Percentiles rank a stretch among this genome's conserved stretches.
Evolutionary conservation across 2,888 invertebrate species (phyloP).

Genomic region (Tetropium fuscum): DNA sequence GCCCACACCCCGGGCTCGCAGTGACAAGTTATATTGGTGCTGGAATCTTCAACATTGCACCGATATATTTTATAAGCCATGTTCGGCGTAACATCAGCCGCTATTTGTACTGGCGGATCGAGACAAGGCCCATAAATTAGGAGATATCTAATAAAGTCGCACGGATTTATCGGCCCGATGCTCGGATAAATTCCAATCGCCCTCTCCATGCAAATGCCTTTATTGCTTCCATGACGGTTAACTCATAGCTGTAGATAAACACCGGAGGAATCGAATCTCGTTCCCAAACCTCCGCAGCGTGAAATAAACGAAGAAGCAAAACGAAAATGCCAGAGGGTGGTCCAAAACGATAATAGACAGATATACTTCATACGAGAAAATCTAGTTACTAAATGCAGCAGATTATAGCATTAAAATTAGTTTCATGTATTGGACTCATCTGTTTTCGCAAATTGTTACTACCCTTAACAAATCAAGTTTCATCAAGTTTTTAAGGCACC

Average conservation of each 20-base stretch:
- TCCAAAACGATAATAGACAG: too few relatives aligned
- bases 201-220: slow-evolving; percentile 62
- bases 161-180: slow-evolving; percentile 65
- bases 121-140: slow-evolving; percentile 66
- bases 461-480: too few relatives aligned
- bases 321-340: too few relatives aligned
- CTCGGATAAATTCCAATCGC: slow-evolving; percentile 64
- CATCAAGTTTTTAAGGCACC: too few relatives aligned
- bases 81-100: slow-evolving; percentile 57
- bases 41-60: slow-evolving; percentile 50
- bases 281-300: too few relatives aligned
- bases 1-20: slow-evolving; percentile 26
- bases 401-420: too few relatives aligned
- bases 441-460: too few relatives aligned
- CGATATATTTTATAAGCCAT: slow-evolving; percentile 58
- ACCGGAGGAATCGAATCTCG: not conserved
- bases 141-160: slow-evolving; percentile 67
- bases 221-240: slow-evolving; percentile 36
- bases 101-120: slow-evolving; percentile 61
- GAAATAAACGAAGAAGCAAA: too few relatives aligned
- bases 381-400: too few relatives aligned
- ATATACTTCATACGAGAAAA: too few relatives aligned
- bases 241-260: slow-evolving; percentile 9
- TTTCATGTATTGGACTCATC: too few relatives aligned
- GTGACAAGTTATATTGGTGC: slow-evolving; percentile 49